phyloP scores from a whole-genome alignment of 2,113 vertebrate genomes.

The Apistogramma diplotaenia region DNA sequence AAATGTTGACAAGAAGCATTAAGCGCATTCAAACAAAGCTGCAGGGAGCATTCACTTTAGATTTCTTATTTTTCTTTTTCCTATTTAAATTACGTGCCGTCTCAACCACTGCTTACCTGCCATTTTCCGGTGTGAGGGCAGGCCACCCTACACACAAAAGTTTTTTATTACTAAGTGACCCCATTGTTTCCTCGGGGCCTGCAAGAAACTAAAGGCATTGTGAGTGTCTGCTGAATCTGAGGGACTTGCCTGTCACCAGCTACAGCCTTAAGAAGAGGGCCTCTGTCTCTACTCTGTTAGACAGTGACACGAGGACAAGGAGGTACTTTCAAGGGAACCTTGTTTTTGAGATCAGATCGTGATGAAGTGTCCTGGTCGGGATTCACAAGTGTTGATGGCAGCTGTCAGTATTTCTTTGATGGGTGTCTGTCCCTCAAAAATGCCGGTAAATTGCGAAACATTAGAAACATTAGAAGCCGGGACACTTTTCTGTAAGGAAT shows the following conservation, averaged over 20 bases:
- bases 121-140: conserved; percentile 35
- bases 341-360: conserved; percentile 65
- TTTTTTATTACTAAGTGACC: conserved; percentile 40
- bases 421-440: conserved; percentile 26
- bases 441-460: not conserved
- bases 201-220: conserved; percentile 67
- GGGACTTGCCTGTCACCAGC: conserved; percentile 67
- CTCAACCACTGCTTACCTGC: not conserved
- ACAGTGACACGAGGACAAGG: conserved; percentile 50
- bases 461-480: not conserved
- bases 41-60: not conserved
- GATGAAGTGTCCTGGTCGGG: conserved; percentile 53
- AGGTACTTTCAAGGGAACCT: conserved; percentile 56
- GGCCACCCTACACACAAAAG: not conserved
- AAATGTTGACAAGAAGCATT: not conserved
- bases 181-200: conserved; percentile 44
- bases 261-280: conserved; percentile 51
- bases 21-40: not conserved
- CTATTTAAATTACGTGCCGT: not conserved
- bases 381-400: conserved; percentile 65
- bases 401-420: conserved; percentile 63
- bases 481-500: not conserved
- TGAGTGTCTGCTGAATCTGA: conserved; percentile 33
- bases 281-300: conserved; percentile 48
- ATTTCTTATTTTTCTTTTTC: not conserved